These are phyloP conservation scores for Pelmatolapia mariae DNA, from an alignment of 2,113 vertebrate species.

Conservation along the genomic window DNA sequence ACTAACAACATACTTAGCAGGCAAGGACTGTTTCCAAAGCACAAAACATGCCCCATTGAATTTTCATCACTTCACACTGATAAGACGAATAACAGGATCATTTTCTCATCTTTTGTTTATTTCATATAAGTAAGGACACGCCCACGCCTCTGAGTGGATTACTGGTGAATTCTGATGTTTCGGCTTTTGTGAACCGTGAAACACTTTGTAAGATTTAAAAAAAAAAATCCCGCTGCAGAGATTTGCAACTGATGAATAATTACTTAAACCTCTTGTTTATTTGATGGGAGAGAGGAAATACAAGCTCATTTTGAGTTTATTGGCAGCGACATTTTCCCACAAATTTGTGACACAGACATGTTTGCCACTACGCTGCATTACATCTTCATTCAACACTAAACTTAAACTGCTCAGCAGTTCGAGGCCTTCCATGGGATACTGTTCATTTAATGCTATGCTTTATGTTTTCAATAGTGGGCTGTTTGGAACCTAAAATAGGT, in stretches of 20 bases:
- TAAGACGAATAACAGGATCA: background rate
- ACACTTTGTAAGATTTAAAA: background rate
- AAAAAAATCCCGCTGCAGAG: background rate
- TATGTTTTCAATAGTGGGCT: background rate
- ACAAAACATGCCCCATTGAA: background rate
- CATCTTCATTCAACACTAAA: background rate
- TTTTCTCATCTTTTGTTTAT: background rate
- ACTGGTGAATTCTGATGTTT: background rate
- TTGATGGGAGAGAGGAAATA: accelerated
- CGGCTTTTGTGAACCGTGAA: background rate
- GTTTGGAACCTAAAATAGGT: accelerated
- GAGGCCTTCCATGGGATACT: background rate
- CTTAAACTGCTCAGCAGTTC: background rate
- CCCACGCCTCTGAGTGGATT: background rate
- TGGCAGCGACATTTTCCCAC: background rate
- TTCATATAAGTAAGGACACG: background rate
- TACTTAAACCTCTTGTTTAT: background rate
- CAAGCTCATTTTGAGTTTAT: background rate
- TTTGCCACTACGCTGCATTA: background rate
- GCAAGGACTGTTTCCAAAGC: background rate
- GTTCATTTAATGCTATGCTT: background rate
- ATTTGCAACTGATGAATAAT: background rate
- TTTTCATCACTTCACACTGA: background rate
- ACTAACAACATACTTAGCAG: background rate
- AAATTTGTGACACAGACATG: background rate